These are phyloP conservation scores for Epicauta chinensis DNA, from an alignment of 1,140 invertebrate genomes.

Conservation along the genomic window DNA sequence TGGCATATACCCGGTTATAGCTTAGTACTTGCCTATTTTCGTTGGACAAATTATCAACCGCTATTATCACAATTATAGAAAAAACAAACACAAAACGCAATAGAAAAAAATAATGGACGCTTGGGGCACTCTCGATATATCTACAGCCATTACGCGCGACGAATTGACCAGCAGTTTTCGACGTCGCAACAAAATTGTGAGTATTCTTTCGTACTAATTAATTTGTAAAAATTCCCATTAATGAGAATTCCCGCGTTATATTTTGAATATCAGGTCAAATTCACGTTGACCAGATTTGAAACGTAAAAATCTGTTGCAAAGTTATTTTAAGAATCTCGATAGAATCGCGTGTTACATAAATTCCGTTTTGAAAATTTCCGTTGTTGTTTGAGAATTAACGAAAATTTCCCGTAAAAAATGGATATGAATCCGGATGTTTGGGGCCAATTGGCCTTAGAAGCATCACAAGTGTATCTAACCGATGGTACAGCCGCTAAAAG, in stretches of 20 bases:
- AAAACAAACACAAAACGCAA: no score
- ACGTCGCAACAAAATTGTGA: slow-evolving; percentile 50
- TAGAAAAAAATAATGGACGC: slow-evolving; percentile 50
- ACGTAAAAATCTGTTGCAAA: not conserved
- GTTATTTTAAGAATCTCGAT: not conserved
- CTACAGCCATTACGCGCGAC: slow-evolving; percentile 54
- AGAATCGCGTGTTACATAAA: not conserved
- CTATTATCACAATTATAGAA: no score
- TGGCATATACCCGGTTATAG: no score
- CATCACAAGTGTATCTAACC: slow-evolving; percentile 73
- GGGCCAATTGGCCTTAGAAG: slow-evolving; percentile 76
- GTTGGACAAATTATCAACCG: no score
- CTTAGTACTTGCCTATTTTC: no score
- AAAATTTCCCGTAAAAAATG: slow-evolving; percentile 41
- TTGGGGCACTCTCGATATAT: slow-evolving; percentile 56
- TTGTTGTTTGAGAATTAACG: not conserved
- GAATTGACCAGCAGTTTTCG: slow-evolving; percentile 50
- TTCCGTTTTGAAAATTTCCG: slow-evolving; percentile 6
- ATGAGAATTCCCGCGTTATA: not conserved
- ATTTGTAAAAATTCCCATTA: slow-evolving; percentile 23
- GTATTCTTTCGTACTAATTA: slow-evolving; percentile 44
- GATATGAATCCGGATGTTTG: slow-evolving; percentile 64
- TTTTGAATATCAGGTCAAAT: not conserved
- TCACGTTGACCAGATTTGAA: not conserved
- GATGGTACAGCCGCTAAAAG: slow-evolving; percentile 69